Conservation (phyloP, 92 coral and sea anemone species). For the Chrysogorgia sp. region DNA sequence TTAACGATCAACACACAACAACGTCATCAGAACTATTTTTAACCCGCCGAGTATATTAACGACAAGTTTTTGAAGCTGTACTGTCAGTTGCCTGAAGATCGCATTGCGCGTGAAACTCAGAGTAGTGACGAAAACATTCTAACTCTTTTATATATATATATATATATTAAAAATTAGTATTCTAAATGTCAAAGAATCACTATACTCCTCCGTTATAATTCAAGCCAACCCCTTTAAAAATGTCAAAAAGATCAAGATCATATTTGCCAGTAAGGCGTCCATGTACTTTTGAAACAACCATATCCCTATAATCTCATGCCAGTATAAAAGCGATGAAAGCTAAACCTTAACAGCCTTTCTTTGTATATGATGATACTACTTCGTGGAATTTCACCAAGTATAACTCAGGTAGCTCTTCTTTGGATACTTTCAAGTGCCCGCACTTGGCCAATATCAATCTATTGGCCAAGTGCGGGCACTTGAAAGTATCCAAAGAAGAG, state of each 20-base stretch:
- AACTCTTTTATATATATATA: too few species aligned
- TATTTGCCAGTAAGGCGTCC: background rate
- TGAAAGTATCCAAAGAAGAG: too few species aligned
- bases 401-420: background rate
- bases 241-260: background rate
- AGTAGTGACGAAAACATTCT: too few species aligned
- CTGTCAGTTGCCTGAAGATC: too few species aligned
- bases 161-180: background rate
- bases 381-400: background rate
- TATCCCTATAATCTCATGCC: background rate
- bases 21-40: too few species aligned
- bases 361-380: constrained; percentile 2
- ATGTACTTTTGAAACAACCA: background rate
- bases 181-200: background rate
- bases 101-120: too few species aligned
- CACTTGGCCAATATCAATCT: background rate
- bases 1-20: too few species aligned
- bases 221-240: background rate
- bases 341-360: background rate
- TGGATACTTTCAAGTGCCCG: background rate
- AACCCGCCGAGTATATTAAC: too few species aligned
- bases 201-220: background rate
- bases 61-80: too few species aligned
- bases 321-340: background rate
- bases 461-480: background rate